Base-by-base conservation (phyloP, 2,888 invertebrate species). In the Syrista parreyssii region DNA sequence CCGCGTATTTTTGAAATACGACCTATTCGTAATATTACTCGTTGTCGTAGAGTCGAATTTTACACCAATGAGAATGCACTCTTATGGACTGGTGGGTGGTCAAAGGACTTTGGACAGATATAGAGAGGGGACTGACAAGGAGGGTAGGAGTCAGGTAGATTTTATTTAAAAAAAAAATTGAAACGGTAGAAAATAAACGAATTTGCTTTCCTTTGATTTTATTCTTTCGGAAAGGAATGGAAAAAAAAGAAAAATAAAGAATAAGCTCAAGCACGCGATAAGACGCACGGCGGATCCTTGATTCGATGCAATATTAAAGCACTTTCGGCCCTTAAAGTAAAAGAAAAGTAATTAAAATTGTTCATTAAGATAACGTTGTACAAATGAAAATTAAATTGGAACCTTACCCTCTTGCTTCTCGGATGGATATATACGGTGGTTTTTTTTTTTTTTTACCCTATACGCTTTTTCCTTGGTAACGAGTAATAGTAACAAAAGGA, bases 291-390 rank as follows among this genome's bases (percentile, higher is more conserved):
- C 4, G 40, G 15, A 15, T 15, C 12, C 32, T 69, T 32, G 12
- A 69, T 69, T 69, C 69, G 69, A 30, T 32, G 69, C 15, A 69
- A 69, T 69, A 69, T 69, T 69, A 31, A 69, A 69, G 69, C 30
- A 32, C 69, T 32, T 69, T 31, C 11, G 15, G 15, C 6, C 40
- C 15, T 69, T 69, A n/a, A 32, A 32, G 69, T 15, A 2, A 69
- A 32, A 32, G n/a, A 72, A 78, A 82, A 82, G 82, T 85, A 88
- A 89, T 90, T 88, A 89, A 88, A 87, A 87, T 86, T 85, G 85
- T 85, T 85, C 85, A 82, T 84, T 81, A 83, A 86, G 86, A 85
- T 85, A 86, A 86, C 86, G 79, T 81, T 78, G 85, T 84, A 86
- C 86, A 87, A 89, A 89, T 89, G 86, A 88, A 88, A 88, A 86